Conservation (phyloP, 1,140 invertebrate species). For the Archivesica marissinica region DNA sequence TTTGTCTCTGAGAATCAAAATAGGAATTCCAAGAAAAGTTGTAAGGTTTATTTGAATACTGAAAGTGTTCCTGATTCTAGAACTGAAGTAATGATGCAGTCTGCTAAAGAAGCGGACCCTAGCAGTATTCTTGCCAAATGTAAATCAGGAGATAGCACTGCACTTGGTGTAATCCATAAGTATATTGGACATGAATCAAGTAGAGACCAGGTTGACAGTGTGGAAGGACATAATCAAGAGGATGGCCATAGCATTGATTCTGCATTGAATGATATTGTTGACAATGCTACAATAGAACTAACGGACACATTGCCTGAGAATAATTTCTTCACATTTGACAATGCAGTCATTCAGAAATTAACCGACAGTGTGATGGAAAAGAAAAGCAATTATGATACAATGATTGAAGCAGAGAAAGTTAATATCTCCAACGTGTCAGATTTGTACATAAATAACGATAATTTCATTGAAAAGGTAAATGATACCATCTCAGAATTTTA, state of each 20-base stretch:
- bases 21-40: too few species aligned
- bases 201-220: neutral
- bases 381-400: conserved; percentile 10
- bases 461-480: too few species aligned
- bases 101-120: neutral
- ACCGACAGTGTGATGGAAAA: conserved; percentile 57
- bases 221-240: neutral
- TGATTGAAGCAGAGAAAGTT: neutral
- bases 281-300: neutral
- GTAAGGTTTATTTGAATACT: neutral
- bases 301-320: conserved; percentile 5
- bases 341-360: conserved; percentile 41
- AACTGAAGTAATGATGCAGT: neutral
- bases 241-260: neutral
- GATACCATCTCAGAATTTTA: too few species aligned
- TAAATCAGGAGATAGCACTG: neutral
- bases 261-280: neutral
- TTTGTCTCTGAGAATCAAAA: too few species aligned
- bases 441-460: too few species aligned
- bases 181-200: neutral
- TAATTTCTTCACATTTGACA: conserved; percentile 52
- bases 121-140: neutral
- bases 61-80: neutral
- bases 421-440: too few species aligned
- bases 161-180: neutral